phyloP scores from a whole-genome alignment of 37 sponge, comb jelly and placozoan species.

The Theonella swinhoei region DNA sequence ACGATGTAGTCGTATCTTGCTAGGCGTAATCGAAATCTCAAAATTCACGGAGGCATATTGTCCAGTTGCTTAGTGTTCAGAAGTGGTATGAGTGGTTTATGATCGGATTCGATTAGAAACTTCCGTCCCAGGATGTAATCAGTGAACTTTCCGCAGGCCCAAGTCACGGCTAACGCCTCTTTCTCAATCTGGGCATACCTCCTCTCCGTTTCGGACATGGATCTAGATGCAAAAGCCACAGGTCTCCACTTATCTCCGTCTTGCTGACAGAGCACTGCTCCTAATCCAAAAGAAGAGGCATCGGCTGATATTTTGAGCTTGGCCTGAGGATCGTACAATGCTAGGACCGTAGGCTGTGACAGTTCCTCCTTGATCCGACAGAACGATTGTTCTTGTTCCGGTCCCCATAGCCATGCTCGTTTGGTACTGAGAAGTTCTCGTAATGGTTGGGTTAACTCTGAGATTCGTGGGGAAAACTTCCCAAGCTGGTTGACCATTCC shows the following conservation, averaged over 20 bases:
- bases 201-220: slow-evolving; percentile 45
- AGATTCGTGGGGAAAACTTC: too few species aligned
- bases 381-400: slow-evolving; percentile 32
- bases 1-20: slow-evolving; percentile 34
- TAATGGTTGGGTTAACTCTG: slow-evolving; percentile 39
- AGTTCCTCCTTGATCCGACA: slow-evolving; percentile 30
- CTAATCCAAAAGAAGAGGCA: too few species aligned
- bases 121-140: slow-evolving; percentile 37
- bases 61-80: too few species aligned
- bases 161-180: too few species aligned
- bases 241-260: too few species aligned
- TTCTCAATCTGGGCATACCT: too few species aligned
- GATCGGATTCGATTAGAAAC: too few species aligned
- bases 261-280: too few species aligned
- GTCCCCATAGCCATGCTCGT: slow-evolving; percentile 26
- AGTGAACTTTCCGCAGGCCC: slow-evolving; percentile 19
- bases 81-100: slow-evolving; percentile 50
- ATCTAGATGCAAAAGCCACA: slow-evolving; percentile 50
- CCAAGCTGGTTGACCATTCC: slow-evolving; percentile 65
- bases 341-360: slow-evolving; percentile 18
- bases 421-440: slow-evolving; percentile 43
- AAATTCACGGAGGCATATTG: slow-evolving; percentile 33
- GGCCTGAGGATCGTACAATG: slow-evolving; percentile 30
- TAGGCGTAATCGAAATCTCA: slow-evolving; percentile 37
- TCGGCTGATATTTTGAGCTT: too few species aligned